Evolutionary conservation across 2,113 vertebrate species (phyloP), one percentile per base, ranked within the genome.

Genomic region (Equus przewalskii): DNA sequence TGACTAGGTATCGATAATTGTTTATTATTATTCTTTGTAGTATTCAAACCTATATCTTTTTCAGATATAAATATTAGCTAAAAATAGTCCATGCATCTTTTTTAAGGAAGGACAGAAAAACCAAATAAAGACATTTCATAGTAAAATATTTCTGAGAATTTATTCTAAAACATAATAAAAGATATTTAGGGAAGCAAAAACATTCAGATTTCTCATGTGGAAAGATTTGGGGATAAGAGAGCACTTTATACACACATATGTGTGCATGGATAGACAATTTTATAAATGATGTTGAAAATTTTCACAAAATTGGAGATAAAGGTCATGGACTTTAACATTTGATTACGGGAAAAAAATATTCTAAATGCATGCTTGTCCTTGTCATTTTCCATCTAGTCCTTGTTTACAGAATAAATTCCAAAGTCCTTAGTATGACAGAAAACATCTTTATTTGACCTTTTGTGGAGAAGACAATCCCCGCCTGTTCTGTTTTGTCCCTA

Each of bases 401-500:
- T 88, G 58, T 80, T 94, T 94, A 81, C 46, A 33, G 22, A 96
- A 94, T 75, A 92, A 76, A 94, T 94, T 81, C 30, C 91, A 46
- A 65, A 73, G 49, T 69, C 46, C 62, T 94, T 82, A 60, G 28
- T 83, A 33, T 73, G 73, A 83, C 15, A 46, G 67, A 6, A 54
- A 88, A 92, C 18, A 9, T 82, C 41, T 82, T 86, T 70, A 18
- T 58, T 69, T 72, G 33, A 56, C 22, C 28, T 72, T 30, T 30
- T 60, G 76, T 73, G 36, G 51, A 69, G 12, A 41, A 51, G 49
- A 89, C 26, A 4, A 88, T 51, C 13, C 1, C 41, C 36, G 44
- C 36, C 70, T 89, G 18, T 11, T 82, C 49, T 58, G 12, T 18
- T 56, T 49, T 80, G 54, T 67, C n/a, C 18, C 15, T 85, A 64